Evolutionary conservation across 2,113 vertebrate species (phyloP).

Genomic region (Proterorhinus semilunaris): DNA sequence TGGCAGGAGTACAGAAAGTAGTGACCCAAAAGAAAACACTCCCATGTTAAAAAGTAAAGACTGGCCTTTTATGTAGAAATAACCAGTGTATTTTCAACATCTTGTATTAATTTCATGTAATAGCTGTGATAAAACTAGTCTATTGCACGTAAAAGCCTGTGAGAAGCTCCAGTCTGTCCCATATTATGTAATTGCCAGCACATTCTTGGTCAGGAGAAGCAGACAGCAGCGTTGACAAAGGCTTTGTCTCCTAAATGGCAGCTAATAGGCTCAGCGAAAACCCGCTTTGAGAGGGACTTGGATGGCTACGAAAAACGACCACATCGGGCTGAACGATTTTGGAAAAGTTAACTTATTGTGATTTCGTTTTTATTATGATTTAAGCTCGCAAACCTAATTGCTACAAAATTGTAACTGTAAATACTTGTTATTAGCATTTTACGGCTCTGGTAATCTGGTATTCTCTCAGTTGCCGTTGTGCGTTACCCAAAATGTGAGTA

Average conservation of each 20-base stretch:
- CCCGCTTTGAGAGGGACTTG: background rate
- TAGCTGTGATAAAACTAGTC: background rate
- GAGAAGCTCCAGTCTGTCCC: background rate
- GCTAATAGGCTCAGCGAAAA: background rate
- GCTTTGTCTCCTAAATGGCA: background rate
- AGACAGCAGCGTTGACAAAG: background rate
- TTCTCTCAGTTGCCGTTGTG: too few relatives aligned
- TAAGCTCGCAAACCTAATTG: too few relatives aligned
- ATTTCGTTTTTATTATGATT: too few relatives aligned
- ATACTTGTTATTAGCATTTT: too few relatives aligned
- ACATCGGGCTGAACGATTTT: too few relatives aligned
- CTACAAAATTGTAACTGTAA: too few relatives aligned
- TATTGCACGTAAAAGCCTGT: background rate
- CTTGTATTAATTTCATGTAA: background rate
- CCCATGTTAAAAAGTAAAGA: background rate
- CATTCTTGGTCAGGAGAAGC: background rate
- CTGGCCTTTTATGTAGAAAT: background rate
- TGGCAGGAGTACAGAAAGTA: slow-evolving; percentile 13
- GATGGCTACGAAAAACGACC: too few relatives aligned
- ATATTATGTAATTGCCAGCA: background rate
- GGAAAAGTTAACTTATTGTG: too few relatives aligned
- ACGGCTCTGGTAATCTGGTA: too few relatives aligned
- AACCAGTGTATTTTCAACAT: too few relatives aligned
- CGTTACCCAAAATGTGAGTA: background rate
- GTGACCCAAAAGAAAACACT: slow-evolving; percentile 9